Conservation (phyloP, 2,888 invertebrate genomes). For the Hipparchia semele region DNA sequence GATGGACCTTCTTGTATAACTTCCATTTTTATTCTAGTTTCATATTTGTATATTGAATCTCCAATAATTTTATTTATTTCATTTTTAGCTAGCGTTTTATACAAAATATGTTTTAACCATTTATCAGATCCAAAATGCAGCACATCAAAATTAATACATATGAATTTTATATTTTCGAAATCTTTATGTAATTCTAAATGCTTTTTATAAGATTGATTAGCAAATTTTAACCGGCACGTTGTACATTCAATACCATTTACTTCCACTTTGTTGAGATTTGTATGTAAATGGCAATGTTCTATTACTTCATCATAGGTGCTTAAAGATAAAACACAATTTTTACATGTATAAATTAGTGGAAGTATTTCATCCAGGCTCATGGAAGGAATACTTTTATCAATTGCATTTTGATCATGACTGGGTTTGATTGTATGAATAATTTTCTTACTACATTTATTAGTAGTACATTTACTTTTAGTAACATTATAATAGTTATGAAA, state of each 20-base stretch:
- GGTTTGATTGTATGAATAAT: neutral
- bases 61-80: conserved; percentile 48
- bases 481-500: conserved; percentile 64
- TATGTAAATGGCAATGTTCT: conserved; percentile 66
- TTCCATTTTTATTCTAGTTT: conserved; percentile 62
- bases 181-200: conserved; percentile 49
- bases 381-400: neutral
- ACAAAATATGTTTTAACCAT: conserved; percentile 60
- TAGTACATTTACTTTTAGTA: conserved; percentile 15
- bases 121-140: conserved; percentile 55
- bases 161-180: conserved; percentile 37
- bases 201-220: conserved; percentile 44
- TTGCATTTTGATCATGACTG: neutral
- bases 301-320: conserved; percentile 61
- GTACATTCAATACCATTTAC: conserved; percentile 45
- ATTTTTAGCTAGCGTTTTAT: conserved; percentile 48
- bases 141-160: conserved; percentile 55
- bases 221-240: conserved; percentile 51
- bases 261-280: conserved; percentile 40
- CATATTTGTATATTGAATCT: conserved; percentile 60
- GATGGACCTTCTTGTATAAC: conserved; percentile 55
- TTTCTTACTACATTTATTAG: conserved; percentile 6
- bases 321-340: conserved; percentile 54
- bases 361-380: neutral
- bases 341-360: conserved; percentile 54